These are phyloP conservation scores for Bimastos eiseni DNA, from an alignment of 2,888 invertebrate genomes.

Conservation along the genomic window DNA sequence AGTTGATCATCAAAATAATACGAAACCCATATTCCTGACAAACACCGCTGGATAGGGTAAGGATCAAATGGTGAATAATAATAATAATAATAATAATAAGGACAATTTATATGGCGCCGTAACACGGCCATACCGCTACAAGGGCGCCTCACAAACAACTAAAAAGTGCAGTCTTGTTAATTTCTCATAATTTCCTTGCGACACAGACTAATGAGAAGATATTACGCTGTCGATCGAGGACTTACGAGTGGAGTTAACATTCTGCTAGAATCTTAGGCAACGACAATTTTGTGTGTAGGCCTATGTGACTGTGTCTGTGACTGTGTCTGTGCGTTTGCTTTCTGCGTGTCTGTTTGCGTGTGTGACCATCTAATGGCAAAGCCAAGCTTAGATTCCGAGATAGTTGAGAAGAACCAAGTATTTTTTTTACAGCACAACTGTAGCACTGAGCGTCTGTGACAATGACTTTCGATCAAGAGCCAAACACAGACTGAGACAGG, in stretches of 20 bases:
- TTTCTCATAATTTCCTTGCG: not conserved
- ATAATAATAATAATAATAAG: no score
- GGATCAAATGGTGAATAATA: not conserved
- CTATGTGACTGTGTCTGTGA: no score
- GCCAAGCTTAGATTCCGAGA: not conserved
- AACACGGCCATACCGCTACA: no score
- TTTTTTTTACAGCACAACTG: no score
- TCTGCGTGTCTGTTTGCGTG: no score
- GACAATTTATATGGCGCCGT: no score
- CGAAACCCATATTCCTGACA: not conserved
- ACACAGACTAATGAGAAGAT: not conserved
- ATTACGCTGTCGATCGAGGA: not conserved
- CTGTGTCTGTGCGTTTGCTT: no score
- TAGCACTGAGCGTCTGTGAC: not conserved
- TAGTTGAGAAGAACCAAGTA: no score
- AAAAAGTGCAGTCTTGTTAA: not conserved
- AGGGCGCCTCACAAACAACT: not conserved
- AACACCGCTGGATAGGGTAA: not conserved
- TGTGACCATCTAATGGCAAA: not conserved
- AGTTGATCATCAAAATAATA: not conserved
- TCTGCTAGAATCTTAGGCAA: not conserved
- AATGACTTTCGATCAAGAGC: not conserved
- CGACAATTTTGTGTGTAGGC: no score
- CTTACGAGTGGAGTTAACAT: not conserved
- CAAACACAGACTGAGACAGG: not conserved